Percentiles rank a stretch among this genome's conserved stretches.
phyloP scores from a whole-genome alignment of 2,113 vertebrate genomes.

The Gracilinanus agilis region DNA sequence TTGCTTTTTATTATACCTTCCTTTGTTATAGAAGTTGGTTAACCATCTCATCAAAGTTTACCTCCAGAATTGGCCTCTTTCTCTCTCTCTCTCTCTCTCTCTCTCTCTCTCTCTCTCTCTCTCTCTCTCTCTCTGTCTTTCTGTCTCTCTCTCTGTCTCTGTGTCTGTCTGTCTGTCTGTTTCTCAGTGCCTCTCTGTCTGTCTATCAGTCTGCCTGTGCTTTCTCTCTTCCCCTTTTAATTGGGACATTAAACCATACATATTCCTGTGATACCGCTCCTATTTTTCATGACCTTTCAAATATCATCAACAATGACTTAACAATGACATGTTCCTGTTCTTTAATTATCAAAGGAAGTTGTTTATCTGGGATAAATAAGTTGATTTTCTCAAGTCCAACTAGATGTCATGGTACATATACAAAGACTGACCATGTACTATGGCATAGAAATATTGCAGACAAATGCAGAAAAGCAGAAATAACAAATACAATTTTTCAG shows the following conservation, averaged over 20 bases:
- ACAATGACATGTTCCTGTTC: background rate
- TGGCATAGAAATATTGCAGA: too few species aligned
- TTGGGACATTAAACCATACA: background rate
- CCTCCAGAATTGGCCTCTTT: background rate
- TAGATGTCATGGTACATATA: background rate
- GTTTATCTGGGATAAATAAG: background rate
- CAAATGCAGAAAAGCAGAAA: too few species aligned
- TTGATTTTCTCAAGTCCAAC: background rate
- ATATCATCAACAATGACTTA: background rate
- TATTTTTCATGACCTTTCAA: background rate
- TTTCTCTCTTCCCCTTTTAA: too few species aligned
- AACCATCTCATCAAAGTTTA: background rate
- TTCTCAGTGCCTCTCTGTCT: too few species aligned
- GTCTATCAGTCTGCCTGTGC: too few species aligned
- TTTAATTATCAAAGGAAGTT: background rate
- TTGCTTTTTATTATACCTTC: background rate
- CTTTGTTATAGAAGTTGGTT: background rate
- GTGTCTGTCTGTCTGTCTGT: too few species aligned
- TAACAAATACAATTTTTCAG: too few species aligned
- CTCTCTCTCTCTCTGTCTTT: too few species aligned
- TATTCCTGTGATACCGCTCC: background rate
- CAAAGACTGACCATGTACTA: too few species aligned
- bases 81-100: too few species aligned
- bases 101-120: too few species aligned
- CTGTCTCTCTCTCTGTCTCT: too few species aligned